A percentile compares a stretch with the other conserved stretches of the same genome.
These are phyloP conservation scores for Diorhabda carinulata DNA, from an alignment of 1,140 invertebrate genomes.

Conservation along the genomic window DNA sequence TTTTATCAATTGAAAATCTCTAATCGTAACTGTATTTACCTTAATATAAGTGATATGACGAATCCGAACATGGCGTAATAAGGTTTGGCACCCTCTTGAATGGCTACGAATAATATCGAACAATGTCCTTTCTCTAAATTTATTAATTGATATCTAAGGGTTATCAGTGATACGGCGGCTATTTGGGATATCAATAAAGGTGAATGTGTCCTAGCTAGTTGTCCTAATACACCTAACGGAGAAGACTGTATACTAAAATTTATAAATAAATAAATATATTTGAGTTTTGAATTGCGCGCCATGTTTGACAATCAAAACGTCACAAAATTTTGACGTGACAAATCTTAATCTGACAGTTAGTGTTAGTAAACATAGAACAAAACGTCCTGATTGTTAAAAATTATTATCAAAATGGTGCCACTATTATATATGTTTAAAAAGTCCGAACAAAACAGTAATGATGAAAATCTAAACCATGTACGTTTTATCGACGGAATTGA, in stretches of 20 bases:
- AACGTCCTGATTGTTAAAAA: too few relatives aligned
- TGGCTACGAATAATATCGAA: conserved; percentile 46
- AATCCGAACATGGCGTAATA: conserved; percentile 39
- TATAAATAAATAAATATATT: conserved; percentile 1
- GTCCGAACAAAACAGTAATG: too few relatives aligned
- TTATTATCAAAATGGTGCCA: too few relatives aligned
- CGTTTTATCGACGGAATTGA: too few relatives aligned
- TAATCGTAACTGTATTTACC: conserved; percentile 30
- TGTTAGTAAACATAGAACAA: too few relatives aligned
- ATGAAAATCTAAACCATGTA: too few relatives aligned
- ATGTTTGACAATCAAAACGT: too few relatives aligned
- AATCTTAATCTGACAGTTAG: too few relatives aligned
- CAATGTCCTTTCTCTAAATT: conserved; percentile 31
- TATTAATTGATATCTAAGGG: conserved; percentile 45
- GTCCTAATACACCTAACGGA: conserved; percentile 40
- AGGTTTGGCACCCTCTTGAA: conserved; percentile 47
- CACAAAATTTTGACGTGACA: too few relatives aligned
- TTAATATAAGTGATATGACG: not conserved
- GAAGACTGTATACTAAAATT: conserved; percentile 44
- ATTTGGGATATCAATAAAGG: conserved; percentile 47
- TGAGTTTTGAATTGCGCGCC: not conserved
- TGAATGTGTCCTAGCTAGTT: conserved; percentile 47
- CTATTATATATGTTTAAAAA: too few relatives aligned
- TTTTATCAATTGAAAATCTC: not conserved
- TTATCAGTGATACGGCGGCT: conserved; percentile 47